phyloP scores from a whole-genome alignment of 2,888 invertebrate species.

The Prenolepis imparis region DNA sequence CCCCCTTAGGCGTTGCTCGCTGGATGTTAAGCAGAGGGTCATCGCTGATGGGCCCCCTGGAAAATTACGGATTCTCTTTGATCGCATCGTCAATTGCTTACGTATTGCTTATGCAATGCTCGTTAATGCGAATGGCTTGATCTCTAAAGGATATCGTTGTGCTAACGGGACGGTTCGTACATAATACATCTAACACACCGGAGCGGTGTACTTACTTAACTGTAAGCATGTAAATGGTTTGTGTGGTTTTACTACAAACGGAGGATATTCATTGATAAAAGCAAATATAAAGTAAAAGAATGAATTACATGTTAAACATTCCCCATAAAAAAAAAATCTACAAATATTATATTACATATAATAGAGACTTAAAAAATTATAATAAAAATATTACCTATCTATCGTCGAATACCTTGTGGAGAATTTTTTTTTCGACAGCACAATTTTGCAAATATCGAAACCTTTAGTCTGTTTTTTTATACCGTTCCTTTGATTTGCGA shows the following conservation, averaged over 20 bases:
- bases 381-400: not conserved
- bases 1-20: constrained; percentile 7
- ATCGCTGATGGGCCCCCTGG: constrained; percentile 32
- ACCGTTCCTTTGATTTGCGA: not conserved
- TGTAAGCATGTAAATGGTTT: not conserved
- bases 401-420: not conserved
- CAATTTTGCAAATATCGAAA: not conserved
- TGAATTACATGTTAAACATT: constrained; percentile 4
- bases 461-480: not conserved
- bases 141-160: constrained; percentile 25
- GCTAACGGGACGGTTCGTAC: constrained; percentile 20
- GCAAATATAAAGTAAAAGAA: not conserved
- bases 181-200: not conserved
- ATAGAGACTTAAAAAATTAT: not conserved
- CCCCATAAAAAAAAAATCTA: not conserved
- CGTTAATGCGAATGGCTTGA: constrained; percentile 28
- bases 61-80: constrained; percentile 52
- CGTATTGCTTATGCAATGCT: constrained; percentile 51
- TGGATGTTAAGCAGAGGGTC: constrained; percentile 39
- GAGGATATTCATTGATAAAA: not conserved
- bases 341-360: not conserved
- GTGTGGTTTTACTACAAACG: not conserved
- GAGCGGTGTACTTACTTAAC: not conserved
- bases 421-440: not conserved
- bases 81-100: constrained; percentile 37